Evolutionary conservation across 2,888 invertebrate genomes (phyloP).

Genomic region (Cheilosia impressa): DNA sequence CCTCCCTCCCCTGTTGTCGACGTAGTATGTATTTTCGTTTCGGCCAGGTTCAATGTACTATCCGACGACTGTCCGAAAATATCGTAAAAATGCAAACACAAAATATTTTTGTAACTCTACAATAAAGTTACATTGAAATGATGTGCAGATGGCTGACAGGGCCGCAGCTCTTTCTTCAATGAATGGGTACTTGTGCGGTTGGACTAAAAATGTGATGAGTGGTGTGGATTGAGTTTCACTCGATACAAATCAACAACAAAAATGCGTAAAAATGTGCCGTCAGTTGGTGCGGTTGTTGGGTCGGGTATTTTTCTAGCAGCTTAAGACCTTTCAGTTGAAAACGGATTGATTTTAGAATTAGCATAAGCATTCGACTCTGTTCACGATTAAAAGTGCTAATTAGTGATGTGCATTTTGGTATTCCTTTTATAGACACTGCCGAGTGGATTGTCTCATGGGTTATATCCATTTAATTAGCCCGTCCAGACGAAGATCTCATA

Average conservation of each 20-base stretch:
- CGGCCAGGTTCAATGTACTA: conserved; percentile 61
- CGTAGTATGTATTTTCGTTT: conserved; percentile 25
- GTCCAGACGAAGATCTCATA: conserved; percentile 15
- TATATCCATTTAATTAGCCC: conserved; percentile 33
- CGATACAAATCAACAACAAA: conserved; percentile 4
- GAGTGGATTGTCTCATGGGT: conserved; percentile 3
- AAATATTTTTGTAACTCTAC: conserved; percentile 63
- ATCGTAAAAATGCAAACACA: conserved; percentile 68
- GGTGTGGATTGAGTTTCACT: conserved; percentile 33
- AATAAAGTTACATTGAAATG: conserved; percentile 41
- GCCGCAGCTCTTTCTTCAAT: conserved; percentile 17
- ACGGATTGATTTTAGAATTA: conserved; percentile 29
- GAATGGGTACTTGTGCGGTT: conserved; percentile 33
- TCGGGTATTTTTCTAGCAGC: background rate
- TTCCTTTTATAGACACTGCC: background rate
- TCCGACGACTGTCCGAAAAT: conserved; percentile 65
- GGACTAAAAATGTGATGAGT: background rate
- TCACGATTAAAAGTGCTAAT: conserved; percentile 39
- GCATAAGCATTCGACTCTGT: conserved; percentile 10
- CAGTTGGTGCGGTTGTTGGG: conserved; percentile 1
- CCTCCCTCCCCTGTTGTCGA: conserved; percentile 6
- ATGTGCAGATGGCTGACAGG: background rate
- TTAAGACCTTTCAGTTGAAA: background rate
- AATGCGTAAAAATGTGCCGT: conserved; percentile 48
- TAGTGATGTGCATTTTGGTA: conserved; percentile 27